These are phyloP conservation scores for Tuberolachnus salignus DNA, from an alignment of 2,888 invertebrate genomes.

Conservation along the genomic window DNA sequence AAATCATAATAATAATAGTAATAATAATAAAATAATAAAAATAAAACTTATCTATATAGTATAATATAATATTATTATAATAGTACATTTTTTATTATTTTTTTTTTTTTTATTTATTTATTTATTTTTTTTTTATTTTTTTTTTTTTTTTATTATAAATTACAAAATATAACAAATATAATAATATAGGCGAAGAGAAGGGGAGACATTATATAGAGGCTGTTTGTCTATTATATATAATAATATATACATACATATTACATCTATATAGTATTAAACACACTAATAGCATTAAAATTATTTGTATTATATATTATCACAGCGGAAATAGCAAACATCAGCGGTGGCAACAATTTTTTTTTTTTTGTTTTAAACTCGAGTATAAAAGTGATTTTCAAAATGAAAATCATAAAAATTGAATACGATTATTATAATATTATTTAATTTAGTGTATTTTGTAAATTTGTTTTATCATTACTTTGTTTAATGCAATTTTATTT, in stretches of 20 bases:
- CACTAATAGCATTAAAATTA: constrained; percentile 43
- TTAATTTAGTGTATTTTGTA: too few species aligned
- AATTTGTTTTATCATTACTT: background rate
- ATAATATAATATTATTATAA: constrained; percentile 17
- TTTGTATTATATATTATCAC: constrained; percentile 46
- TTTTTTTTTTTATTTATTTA: background rate
- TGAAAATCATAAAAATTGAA: constrained; percentile 3
- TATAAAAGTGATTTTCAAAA: constrained; percentile 17
- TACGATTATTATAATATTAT: too few species aligned
- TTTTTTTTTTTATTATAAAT: background rate
- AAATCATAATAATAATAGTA: constrained; percentile 11
- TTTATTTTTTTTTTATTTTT: too few species aligned
- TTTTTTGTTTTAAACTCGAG: background rate
- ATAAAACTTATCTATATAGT: constrained; percentile 25
- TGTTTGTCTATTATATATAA: constrained; percentile 23
- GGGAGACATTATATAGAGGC: constrained; percentile 1
- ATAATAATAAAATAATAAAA: constrained; percentile 10
- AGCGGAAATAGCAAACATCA: constrained; percentile 46
- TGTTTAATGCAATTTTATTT: too few species aligned
- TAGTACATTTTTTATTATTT: constrained; percentile 1
- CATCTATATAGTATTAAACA: background rate
- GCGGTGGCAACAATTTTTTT: constrained; percentile 21
- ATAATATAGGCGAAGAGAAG: constrained; percentile 1
- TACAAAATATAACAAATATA: constrained; percentile 43
- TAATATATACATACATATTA: constrained; percentile 1